Conservation (phyloP, 1,140 invertebrate species). For the Saccostrea glomerata region DNA sequence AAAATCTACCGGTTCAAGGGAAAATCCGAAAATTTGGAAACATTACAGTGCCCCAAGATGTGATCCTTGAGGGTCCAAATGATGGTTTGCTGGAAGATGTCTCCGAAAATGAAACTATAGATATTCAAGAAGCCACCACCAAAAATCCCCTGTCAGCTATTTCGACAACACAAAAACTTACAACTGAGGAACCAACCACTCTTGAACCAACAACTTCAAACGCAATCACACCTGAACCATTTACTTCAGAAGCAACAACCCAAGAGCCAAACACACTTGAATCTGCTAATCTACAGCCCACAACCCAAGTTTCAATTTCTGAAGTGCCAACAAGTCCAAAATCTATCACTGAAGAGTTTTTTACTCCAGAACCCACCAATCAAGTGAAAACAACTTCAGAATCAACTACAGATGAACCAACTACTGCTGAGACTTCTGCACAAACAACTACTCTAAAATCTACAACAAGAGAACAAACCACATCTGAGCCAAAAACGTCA, state of each 20-base stretch:
- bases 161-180: not conserved
- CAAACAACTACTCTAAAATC: not conserved
- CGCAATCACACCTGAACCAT: not conserved
- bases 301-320: not conserved
- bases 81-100: no score
- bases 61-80: no score
- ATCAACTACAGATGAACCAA: not conserved
- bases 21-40: no score
- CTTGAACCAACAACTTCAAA: not conserved
- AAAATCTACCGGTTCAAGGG: not conserved
- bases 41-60: no score
- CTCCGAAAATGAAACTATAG: no score
- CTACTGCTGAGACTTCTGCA: not conserved
- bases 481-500: not conserved
- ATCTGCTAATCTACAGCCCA: not conserved
- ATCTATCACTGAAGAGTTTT: not conserved
- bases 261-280: not conserved
- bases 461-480: not conserved
- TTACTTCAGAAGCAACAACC: not conserved
- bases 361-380: not conserved
- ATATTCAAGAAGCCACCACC: no score
- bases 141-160: no score
- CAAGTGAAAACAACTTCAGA: not conserved
- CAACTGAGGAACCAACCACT: not conserved
- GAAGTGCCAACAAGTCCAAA: not conserved